Evolutionary conservation across 2,113 vertebrate species (phyloP).

Genomic region (Phylloscopus trochiloides): DNA sequence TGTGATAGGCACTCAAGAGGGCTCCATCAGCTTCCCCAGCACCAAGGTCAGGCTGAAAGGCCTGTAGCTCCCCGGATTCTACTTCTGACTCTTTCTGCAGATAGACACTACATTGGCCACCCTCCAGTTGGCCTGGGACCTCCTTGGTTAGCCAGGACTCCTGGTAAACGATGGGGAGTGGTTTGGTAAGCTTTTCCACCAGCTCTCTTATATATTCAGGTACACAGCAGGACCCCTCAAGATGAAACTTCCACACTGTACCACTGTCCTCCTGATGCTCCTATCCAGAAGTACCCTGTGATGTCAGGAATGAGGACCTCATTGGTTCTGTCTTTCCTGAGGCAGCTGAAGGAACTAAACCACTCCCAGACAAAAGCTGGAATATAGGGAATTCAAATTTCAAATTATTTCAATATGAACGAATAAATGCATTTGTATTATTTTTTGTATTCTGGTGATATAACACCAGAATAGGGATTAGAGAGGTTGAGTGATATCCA

Average conservation of each 20-base stretch:
- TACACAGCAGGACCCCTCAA: background rate
- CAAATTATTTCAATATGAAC: too few relatives aligned
- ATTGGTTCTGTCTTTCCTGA: background rate
- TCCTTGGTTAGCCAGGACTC: background rate
- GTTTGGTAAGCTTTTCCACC: background rate
- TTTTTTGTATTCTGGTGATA: background rate
- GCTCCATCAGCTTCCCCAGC: background rate
- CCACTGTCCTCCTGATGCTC: background rate
- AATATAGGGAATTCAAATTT: background rate
- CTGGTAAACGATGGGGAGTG: background rate
- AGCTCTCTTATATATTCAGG: background rate
- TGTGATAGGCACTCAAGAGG: background rate
- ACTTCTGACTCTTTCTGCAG: background rate
- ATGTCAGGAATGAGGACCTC: background rate
- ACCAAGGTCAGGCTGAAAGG: background rate
- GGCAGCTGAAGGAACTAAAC: background rate
- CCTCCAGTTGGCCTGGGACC: background rate
- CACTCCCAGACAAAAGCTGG: background rate
- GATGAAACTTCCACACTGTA: background rate
- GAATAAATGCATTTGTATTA: background rate
- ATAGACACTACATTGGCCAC: background rate
- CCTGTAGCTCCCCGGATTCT: fast-evolving
- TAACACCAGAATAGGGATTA: fast-evolving
- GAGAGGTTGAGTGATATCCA: background rate
- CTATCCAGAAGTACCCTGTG: background rate